Evolutionary conservation across 1,140 invertebrate species (phyloP), one percentile per base, ranked within the genome.

Genomic region (Heliconius nattereri): DNA sequence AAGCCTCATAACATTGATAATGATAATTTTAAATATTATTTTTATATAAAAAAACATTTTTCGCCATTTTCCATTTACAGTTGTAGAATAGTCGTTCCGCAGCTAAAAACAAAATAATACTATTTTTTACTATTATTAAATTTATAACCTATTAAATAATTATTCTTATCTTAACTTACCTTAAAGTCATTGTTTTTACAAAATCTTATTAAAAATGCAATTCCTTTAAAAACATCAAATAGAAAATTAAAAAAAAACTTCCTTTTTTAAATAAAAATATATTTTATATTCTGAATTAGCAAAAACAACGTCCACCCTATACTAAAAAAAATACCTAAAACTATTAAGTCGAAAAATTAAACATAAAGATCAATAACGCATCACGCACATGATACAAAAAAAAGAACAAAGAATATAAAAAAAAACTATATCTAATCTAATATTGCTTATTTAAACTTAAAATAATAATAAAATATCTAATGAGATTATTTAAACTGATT

Each of bases 61-160:
- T 5, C 76, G 52, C 60, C 78, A 54, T 71, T 60, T 70, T 66
- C 57, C 49, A n/a, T 72, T 90, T 90, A 92, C 11, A 91, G 86
- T 83, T 91, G 91, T n/a, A 92, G 83, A 7, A 92, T 90, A 0
- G 89, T 91, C 0, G 90, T 87, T 6, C 86, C 88, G 79, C 89
- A 89, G 86, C 90, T 92, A 91, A 45, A 88, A 81, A 75, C 76
- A 81, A 71, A 75, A 79, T 73, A 71, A 80, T 45, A 73, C 52
- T 60, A 73, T 52, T 71, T 76, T 66, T 76, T 40, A 66, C 60
- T 66, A 26, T 26, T 23, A 26, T 66, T 26, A 66, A 29, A 8
- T 57, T 23, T 26, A 66, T 66, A 26, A 66, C 23, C 23, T 26
- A 66, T 16, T 29, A 26, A 66, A 26, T 26, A 26, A 23, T 16